A percentile compares a stretch with the other conserved stretches of the same genome.
These are phyloP conservation scores for Liasis olivaceus DNA, from an alignment of 2,797 vertebrate species.

Conservation along the genomic window DNA sequence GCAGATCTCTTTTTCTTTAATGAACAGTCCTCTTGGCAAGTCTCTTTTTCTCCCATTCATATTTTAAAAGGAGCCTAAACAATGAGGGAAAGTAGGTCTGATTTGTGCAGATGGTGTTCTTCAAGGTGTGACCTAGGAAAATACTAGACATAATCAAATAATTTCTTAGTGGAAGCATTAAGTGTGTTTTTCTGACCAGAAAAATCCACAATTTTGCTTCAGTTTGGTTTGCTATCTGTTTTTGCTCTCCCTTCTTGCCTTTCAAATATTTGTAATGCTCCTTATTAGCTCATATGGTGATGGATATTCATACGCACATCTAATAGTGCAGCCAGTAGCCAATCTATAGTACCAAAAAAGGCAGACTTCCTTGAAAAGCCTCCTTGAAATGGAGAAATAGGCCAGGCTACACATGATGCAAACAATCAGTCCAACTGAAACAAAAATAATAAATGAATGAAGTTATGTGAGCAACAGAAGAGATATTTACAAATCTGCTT, in stretches of 20 bases:
- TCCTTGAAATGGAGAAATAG: no score
- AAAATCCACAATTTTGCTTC: not conserved
- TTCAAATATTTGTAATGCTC: not conserved
- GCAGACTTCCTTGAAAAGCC: not conserved
- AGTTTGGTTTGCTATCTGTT: not conserved
- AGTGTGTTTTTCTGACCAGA: not conserved
- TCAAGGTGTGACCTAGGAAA: not conserved
- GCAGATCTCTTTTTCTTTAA: constrained; percentile 28
- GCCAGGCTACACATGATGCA: not conserved
- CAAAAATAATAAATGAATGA: not conserved
- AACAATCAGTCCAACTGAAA: not conserved
- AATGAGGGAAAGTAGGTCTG: constrained; percentile 30
- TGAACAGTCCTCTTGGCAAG: not conserved
- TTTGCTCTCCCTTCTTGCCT: not conserved
- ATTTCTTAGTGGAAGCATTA: not conserved
- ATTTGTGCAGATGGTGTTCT: not conserved
- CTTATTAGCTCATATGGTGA: not conserved
- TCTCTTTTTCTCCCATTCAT: fast-evolving
- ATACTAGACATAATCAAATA: not conserved
- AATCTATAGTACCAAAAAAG: not conserved
- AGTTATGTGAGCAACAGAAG: not conserved
- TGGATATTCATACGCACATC: not conserved
- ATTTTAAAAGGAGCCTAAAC: constrained; percentile 29
- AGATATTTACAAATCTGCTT: not conserved
- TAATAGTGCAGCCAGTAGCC: not conserved